Evolutionary conservation across 2,888 invertebrate genomes (phyloP).

Genomic region (Carabus problematicus): DNA sequence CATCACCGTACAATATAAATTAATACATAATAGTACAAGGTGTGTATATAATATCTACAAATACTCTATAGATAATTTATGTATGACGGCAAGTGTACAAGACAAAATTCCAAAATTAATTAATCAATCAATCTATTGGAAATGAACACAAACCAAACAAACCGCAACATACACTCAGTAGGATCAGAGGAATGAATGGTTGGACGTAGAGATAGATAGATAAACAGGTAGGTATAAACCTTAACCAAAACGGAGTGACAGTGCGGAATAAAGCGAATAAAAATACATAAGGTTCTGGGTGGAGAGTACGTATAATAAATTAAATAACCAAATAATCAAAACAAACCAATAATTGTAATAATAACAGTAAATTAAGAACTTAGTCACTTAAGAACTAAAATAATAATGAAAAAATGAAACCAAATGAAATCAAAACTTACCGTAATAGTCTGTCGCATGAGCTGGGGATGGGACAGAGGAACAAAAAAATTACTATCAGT

Average conservation of each 20-base stretch:
- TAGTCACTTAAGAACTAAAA: constrained; percentile 43
- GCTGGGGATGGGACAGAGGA: constrained; percentile 66
- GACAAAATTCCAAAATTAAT: constrained; percentile 25
- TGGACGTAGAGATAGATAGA: constrained; percentile 2
- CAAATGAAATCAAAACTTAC: constrained; percentile 88
- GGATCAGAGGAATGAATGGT: constrained; percentile 14
- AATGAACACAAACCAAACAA: constrained; percentile 18
- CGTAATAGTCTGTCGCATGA: constrained; percentile 98
- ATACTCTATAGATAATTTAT: too few relatives aligned
- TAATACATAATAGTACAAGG: too few relatives aligned
- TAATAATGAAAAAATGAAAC: constrained; percentile 49
- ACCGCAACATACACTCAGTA: constrained; percentile 9
- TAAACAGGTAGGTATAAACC: constrained; percentile 48
- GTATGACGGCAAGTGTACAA: constrained; percentile 31
- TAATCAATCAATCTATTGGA: constrained; percentile 15
- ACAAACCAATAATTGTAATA: constrained; percentile 28
- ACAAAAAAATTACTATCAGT: constrained; percentile 52
- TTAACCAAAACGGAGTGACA: constrained; percentile 45
- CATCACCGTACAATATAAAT: too few relatives aligned
- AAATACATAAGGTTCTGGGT: constrained; percentile 46
- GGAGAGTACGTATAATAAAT: constrained; percentile 45
- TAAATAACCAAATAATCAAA: constrained; percentile 24
- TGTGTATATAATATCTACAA: too few relatives aligned
- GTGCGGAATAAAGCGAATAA: constrained; percentile 45
- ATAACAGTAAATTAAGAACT: constrained; percentile 21